Conservation (phyloP, 2,888 invertebrate species). For the Dryococelus australis region DNA sequence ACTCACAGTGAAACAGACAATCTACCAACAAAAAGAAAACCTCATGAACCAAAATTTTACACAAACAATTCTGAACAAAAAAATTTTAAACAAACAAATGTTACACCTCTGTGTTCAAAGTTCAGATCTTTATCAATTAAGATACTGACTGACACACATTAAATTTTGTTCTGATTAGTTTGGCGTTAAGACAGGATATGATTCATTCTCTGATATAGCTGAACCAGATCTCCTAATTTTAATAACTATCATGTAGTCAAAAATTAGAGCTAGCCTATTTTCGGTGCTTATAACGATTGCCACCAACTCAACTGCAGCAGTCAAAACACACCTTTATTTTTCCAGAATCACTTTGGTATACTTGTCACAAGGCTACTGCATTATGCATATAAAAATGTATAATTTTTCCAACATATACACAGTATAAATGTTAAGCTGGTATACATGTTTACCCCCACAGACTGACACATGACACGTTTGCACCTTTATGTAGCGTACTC, state of each 20-base stretch:
- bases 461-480: no score
- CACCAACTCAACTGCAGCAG: neutral
- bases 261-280: neutral
- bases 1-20: neutral
- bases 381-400: no score
- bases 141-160: neutral
- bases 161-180: neutral
- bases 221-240: neutral
- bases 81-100: neutral
- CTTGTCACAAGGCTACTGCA: no score
- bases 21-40: neutral
- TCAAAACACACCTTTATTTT: no score
- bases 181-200: no score
- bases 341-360: no score
- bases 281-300: neutral
- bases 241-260: neutral
- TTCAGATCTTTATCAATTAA: neutral
- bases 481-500: no score
- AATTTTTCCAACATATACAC: no score
- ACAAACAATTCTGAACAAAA: neutral
- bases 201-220: neutral
- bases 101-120: neutral
- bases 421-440: no score
- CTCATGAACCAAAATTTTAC: neutral
- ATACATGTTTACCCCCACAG: no score